phyloP scores from a whole-genome alignment of 2,797 vertebrate genomes.

The Tympanoctomys barrerae region DNA sequence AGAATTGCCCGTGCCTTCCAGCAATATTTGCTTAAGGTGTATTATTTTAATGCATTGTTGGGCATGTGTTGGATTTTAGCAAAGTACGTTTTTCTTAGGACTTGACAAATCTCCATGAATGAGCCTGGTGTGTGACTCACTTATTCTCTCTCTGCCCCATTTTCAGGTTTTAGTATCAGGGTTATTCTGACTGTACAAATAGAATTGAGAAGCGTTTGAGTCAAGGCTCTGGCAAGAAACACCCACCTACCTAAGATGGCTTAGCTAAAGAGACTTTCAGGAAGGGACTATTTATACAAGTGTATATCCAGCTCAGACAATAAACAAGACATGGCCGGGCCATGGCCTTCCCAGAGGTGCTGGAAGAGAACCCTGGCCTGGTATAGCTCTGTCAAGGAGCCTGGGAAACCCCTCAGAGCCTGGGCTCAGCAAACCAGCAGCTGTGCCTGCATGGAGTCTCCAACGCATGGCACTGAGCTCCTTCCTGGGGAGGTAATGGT shows the following conservation, averaged over 20 bases:
- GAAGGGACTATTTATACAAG: background rate
- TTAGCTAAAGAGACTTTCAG: background rate
- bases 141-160: conserved; percentile 2
- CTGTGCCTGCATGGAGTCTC: background rate
- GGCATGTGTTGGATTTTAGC: conserved; percentile 37
- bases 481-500: no score
- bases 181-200: conserved; percentile 2
- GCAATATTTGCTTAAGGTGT: background rate
- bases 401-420: background rate
- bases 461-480: fast-evolving
- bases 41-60: conserved; percentile 6
- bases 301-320: background rate
- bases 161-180: conserved; percentile 26
- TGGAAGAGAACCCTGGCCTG: background rate
- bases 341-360: background rate
- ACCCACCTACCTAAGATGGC: background rate
- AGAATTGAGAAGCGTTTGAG: conserved; percentile 9
- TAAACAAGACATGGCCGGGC: background rate
- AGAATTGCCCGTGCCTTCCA: background rate
- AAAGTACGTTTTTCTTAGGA: conserved; percentile 55
- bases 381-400: background rate
- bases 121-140: conserved; percentile 17
- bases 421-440: background rate
- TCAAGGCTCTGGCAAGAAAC: conserved; percentile 45
- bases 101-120: background rate